These are phyloP conservation scores for Mallateleia sp. DNA, from an alignment of 2,888 invertebrate genomes.

Conservation along the genomic window DNA sequence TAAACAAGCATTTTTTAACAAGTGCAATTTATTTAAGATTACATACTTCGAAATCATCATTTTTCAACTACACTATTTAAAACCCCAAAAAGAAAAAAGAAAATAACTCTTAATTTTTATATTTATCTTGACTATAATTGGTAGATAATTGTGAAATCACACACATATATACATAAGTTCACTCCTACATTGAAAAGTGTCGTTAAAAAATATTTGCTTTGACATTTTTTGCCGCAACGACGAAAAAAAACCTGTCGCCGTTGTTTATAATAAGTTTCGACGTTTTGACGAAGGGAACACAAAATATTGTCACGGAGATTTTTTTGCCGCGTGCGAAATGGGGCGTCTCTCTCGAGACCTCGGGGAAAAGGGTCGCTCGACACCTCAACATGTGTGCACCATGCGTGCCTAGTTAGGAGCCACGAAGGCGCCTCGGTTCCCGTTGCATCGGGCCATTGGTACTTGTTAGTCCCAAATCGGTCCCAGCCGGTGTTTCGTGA, in stretches of 20 bases:
- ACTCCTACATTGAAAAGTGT: not conserved
- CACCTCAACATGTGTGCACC: conserved; percentile 89
- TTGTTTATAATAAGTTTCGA: conserved; percentile 18
- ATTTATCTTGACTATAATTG: no score
- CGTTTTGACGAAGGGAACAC: conserved; percentile 12
- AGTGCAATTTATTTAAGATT: no score
- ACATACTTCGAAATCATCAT: no score
- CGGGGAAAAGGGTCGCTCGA: conserved; percentile 83
- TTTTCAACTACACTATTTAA: no score
- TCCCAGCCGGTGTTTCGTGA: conserved; percentile 76
- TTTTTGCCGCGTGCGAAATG: conserved; percentile 60
- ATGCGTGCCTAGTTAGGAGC: conserved; percentile 88
- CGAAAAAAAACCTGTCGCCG: not conserved
- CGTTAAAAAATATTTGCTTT: not conserved
- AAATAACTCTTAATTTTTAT: no score
- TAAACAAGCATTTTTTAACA: no score
- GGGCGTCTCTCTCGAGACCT: conserved; percentile 39
- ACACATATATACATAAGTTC: not conserved
- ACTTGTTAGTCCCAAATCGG: conserved; percentile 74
- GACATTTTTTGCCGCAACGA: not conserved
- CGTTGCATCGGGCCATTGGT: conserved; percentile 62
- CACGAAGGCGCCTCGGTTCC: conserved; percentile 83
- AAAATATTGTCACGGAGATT: conserved; percentile 52
- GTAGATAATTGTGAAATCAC: no score
- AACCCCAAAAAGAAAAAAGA: no score